Conservation (phyloP, 2,888 invertebrate species). For the Aphrophora alni region DNA sequence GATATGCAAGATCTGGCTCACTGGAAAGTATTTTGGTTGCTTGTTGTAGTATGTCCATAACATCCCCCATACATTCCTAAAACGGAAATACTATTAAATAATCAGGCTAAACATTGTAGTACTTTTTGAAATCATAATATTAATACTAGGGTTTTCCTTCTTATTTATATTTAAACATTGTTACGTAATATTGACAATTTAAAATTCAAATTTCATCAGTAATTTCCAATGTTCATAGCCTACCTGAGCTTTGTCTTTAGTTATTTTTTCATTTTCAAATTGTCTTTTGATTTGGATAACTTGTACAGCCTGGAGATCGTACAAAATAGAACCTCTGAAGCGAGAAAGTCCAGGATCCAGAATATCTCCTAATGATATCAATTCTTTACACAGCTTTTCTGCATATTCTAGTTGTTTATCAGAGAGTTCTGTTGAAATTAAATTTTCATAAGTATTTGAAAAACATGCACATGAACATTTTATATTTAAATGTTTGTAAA, state of each 20-base stretch:
- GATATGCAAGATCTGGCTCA: slow-evolving; percentile 60
- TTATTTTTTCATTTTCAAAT: slow-evolving; percentile 61
- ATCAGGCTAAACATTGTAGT: too few relatives aligned
- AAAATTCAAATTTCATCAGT: too few relatives aligned
- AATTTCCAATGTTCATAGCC: too few relatives aligned
- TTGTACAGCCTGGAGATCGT: slow-evolving; percentile 70
- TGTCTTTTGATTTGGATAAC: slow-evolving; percentile 65
- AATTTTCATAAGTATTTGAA: too few relatives aligned
- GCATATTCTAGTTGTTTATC: slow-evolving; percentile 65
- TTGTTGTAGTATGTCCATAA: slow-evolving; percentile 64
- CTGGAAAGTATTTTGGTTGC: slow-evolving; percentile 65
- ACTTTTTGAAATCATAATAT: too few relatives aligned
- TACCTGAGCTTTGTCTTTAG: slow-evolving; percentile 64
- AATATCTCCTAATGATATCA: slow-evolving; percentile 68
- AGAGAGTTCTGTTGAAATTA: slow-evolving; percentile 61
- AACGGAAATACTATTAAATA: too few relatives aligned
- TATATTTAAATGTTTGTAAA: too few relatives aligned
- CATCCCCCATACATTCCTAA: slow-evolving; percentile 32
- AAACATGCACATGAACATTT: too few relatives aligned
- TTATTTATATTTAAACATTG: too few relatives aligned
- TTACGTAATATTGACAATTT: too few relatives aligned
- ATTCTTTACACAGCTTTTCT: slow-evolving; percentile 69
- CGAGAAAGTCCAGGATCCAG: slow-evolving; percentile 70
- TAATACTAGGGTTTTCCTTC: too few relatives aligned
- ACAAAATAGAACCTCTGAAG: slow-evolving; percentile 68